Base-by-base conservation (phyloP, 2,113 vertebrate genomes). In the Scytalopus superciliaris region DNA sequence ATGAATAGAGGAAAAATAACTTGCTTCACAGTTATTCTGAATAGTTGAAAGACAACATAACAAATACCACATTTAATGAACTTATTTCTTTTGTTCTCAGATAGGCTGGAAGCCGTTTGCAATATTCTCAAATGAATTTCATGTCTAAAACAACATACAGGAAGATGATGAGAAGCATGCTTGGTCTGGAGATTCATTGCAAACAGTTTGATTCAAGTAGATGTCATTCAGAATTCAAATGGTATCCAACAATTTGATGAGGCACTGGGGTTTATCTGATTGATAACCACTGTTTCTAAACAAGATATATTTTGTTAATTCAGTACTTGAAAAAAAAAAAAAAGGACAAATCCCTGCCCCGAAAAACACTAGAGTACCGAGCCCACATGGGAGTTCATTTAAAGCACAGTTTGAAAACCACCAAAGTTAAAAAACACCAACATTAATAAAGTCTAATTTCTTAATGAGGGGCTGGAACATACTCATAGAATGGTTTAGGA, bases 11-110 rank as follows among this genome's bases (percentile, higher is more conserved):
- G 39, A 83, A 86, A 80, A 69, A 89, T 19, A 49, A 47, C 62
- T 59, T 81, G 24, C 19, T 69, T 59, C 35, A 49, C 12, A 18
- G 28, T 21, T 18, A 30, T 21, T 16, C 24, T 84, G 16, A 55
- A 40, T 27, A 45, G 27, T 57, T 94, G 39, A 79, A 76, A 53
- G 37, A 42, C 35, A 84, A 35, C 13, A 22, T 23, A 68, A 85
- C 4, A 70, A 87, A 55, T 59, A 59, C 14, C 3, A 25, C 0
- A 0, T 12, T 27, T 8, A 28, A 18, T 30, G 1, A 50, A 64
- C 6, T 35, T 69, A 4, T 39, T 40, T 31, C 45, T 72, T 19
- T 31, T 63, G 15, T 50, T 91, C 30, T 70, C 14, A 69, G 14
- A 19, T 49, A 91, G 62, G 47, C 25, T 60, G n/a, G 25, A 82